Conservation (phyloP, 1,140 invertebrate genomes). For the Conopomorpha cramerella region DNA sequence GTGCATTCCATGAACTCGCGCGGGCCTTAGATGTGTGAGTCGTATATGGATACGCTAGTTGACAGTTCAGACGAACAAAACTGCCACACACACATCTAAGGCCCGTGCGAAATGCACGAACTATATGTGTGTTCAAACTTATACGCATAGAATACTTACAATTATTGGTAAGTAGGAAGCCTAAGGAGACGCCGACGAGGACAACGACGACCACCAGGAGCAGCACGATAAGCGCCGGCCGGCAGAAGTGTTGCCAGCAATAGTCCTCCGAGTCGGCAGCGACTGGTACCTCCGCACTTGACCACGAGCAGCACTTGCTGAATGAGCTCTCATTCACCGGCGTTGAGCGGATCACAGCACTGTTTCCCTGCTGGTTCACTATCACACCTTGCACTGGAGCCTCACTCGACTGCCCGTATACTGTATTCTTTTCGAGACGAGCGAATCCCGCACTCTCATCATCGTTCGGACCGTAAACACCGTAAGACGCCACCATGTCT, state of each 20-base stretch:
- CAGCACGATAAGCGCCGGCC: neutral
- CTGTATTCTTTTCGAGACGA: slow-evolving; percentile 10
- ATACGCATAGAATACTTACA: too few species aligned
- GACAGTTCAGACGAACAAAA: too few species aligned
- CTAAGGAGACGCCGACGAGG: neutral
- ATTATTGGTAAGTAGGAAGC: slow-evolving; percentile 1
- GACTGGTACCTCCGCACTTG: neutral
- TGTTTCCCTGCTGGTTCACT: slow-evolving; percentile 14
- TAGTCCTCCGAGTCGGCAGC: slow-evolving; percentile 2
- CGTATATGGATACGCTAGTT: too few species aligned
- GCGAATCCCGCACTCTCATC: slow-evolving; percentile 16
- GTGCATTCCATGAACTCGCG: too few species aligned
- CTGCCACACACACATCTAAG: too few species aligned
- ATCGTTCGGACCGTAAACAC: slow-evolving; percentile 15
- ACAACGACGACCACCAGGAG: neutral
- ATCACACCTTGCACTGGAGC: slow-evolving; percentile 12
- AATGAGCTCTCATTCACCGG: too few species aligned
- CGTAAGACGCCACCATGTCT: slow-evolving; percentile 17
- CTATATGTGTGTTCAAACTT: too few species aligned
- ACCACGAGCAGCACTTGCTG: neutral
- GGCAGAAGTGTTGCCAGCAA: slow-evolving; percentile 1
- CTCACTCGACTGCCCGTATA: slow-evolving; percentile 6
- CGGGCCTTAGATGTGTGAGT: too few species aligned
- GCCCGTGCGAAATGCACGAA: too few species aligned
- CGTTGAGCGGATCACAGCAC: slow-evolving; percentile 12